Conservation (phyloP, 2,797 vertebrate species). For the Chiroxiphia lanceolata region DNA sequence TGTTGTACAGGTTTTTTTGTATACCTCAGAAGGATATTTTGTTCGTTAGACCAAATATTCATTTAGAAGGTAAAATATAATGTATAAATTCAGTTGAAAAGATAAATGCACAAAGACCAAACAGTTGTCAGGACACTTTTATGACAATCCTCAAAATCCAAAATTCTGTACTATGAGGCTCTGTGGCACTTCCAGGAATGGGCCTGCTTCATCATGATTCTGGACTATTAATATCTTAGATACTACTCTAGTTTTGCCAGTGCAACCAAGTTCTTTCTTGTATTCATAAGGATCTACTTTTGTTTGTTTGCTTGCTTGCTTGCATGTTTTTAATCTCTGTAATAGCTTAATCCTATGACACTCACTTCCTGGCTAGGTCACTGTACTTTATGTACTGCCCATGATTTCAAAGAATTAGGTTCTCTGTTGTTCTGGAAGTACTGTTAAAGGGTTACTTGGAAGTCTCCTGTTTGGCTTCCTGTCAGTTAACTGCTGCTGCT, state of each 20-base stretch:
- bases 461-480: background rate
- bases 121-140: background rate
- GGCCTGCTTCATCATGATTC: background rate
- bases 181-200: background rate
- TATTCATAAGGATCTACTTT: background rate
- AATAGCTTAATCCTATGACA: background rate
- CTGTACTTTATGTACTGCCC: background rate
- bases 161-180: background rate
- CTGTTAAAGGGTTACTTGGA: background rate
- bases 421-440: background rate
- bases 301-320: background rate
- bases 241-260: background rate
- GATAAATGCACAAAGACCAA: background rate
- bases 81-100: background rate
- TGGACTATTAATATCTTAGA: background rate
- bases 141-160: background rate
- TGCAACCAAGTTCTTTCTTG: background rate
- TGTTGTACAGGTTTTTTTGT: background rate
- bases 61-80: background rate
- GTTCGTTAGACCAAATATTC: background rate
- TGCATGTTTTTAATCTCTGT: background rate
- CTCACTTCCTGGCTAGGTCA: background rate
- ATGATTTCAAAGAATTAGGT: background rate
- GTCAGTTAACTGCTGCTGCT: background rate
- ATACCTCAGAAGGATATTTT: background rate